Conservation (phyloP, 2,888 invertebrate species). For the Apodemia duryi region DNA sequence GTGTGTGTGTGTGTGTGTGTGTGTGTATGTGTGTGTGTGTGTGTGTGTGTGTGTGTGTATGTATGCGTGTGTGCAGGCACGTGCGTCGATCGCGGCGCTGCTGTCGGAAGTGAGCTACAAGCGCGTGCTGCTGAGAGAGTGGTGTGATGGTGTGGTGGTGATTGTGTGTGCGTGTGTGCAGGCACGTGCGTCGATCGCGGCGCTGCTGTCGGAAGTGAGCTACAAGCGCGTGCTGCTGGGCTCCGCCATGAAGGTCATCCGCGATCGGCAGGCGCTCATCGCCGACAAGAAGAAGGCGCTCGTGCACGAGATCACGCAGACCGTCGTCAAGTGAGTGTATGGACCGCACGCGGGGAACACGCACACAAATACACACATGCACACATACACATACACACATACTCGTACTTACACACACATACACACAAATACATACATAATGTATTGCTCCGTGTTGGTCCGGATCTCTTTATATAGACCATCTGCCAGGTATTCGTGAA, state of each 20-base stretch:
- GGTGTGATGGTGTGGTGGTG: too few relatives aligned
- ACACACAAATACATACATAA: neutral
- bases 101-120: too few relatives aligned
- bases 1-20: too few relatives aligned
- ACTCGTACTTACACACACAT: neutral
- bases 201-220: conserved; percentile 74
- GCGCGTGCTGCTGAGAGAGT: too few relatives aligned
- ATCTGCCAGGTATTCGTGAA: too few relatives aligned
- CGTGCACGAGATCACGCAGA: conserved; percentile 91
- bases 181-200: conserved; percentile 60
- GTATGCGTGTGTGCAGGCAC: too few relatives aligned
- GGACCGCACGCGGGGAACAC: neutral
- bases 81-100: too few relatives aligned
- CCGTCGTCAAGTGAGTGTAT: conserved; percentile 87
- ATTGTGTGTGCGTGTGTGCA: conserved; percentile 40
- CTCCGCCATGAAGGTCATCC: conserved; percentile 89
- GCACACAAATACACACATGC: neutral
- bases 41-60: too few relatives aligned
- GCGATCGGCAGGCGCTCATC: conserved; percentile 90
- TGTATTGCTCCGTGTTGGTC: neutral
- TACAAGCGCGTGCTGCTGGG: conserved; percentile 88
- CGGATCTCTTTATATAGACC: too few relatives aligned
- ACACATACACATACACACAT: neutral
- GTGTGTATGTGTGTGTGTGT: too few relatives aligned
- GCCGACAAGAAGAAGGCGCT: conserved; percentile 91